Evolutionary conservation across 53 echinoderm and acorn worm genomes (phyloP), one percentile per base, ranked within the genome.

Genomic region (Stichopus horrens): DNA sequence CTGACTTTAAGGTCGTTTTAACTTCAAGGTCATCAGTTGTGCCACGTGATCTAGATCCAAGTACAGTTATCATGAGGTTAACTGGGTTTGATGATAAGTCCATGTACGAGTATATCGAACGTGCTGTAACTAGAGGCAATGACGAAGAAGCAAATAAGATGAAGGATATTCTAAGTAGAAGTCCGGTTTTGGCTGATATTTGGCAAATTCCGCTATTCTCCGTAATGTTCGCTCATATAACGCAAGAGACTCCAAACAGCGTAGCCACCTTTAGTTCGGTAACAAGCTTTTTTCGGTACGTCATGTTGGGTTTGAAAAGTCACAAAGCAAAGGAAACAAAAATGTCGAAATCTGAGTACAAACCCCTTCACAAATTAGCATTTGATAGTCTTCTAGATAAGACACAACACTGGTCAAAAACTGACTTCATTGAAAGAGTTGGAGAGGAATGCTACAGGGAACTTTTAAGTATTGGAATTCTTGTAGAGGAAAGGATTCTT

Each of bases 191-290:
- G 7, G 9, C 21, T 9, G 85, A 59, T 20, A 6, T 85, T 6
- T 85, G 85, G 5, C 85, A 85, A 85, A 67, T 85, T 21, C 85
- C 85, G 23, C 60, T 85, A 5, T 65, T 85, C 51, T 85, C 66
- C 23, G 85, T 85, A 7, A 65, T 85, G 10, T 85, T 85, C 53
- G 85, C 85, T 18, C 85, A 85, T 52, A 85, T 85, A 67, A 85
- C 60, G 4, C 85, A 85, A 65, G 85, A 85, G 51, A 67, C 16
- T 7, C 37, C 37, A 37, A 23, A 85, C 21, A 8, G 9, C 3
- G 23, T 85, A 23, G 37, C 14, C 20, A 66, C 21, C 5, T 85
- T 85, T 10, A 21, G 9, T 23, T 85, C 85, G 4, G 85, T 85
- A 5, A 85, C 85, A 5, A 85, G 51, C 52, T 85, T 65, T 51